Evolutionary conservation across 2,797 vertebrate genomes (phyloP), one percentile per base, ranked within the genome.

Genomic region (Chelmon rostratus): DNA sequence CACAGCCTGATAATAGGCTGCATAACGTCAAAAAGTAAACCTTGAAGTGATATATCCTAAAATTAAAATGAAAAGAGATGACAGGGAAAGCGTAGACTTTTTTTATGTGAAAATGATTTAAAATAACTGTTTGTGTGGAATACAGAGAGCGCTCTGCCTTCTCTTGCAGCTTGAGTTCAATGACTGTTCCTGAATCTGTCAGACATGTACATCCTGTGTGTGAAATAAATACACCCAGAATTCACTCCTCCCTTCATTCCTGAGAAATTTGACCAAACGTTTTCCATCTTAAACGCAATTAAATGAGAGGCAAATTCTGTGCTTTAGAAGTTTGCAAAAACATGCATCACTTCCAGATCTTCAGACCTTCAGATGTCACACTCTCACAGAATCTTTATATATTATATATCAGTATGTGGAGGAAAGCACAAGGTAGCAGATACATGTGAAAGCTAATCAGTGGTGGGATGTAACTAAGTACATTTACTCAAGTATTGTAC

Each of bases 181-280:
- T 50, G 58, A 78, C 73, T 62, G 37, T 78, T 74, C 62, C 35
- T 59, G 37, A 80, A 71, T 71, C 19, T 74, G 50, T 68, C 15
- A 4, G 68, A 87, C 70, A 75, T 64, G 37, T 59, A 73, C 53
- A 52, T 67, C 21, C 40, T 67, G 56, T 25, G 71, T 52, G 68
- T 65, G 71, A 68, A 81, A 82, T 66, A 85, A 72, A 76, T 77
- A 84, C 66, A 58, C 40, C 13, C 2, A 53, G 11, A 46, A 54
- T 68, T 73, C 23, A 52, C 16, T 23, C 50, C 63, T 57, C 52
- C 53, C 57, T 68, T 62, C 69, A 49, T 68, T 79, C 42, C 65
- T 53, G 31, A 40, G 54, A 64, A 49, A 73, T 59, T 42, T 76
- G 23, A 67, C 23, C 72, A 74, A 62, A 64, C 63, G 44, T 61